These are phyloP conservation scores for Liasis olivaceus DNA, from an alignment of 2,797 vertebrate genomes.

Conservation along the genomic window DNA sequence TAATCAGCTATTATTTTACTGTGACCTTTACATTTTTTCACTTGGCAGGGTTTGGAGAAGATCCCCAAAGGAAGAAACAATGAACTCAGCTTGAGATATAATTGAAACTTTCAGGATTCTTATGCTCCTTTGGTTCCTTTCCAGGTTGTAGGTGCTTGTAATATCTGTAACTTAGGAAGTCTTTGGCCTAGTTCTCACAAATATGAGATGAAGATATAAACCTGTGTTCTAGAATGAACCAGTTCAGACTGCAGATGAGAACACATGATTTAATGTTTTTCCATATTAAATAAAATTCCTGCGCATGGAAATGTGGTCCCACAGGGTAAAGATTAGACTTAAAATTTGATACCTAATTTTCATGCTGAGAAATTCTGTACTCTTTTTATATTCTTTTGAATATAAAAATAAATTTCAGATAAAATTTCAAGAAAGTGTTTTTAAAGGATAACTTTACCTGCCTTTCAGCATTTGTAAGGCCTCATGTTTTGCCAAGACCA, in stretches of 20 bases:
- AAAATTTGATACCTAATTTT: neutral
- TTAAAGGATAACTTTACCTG: neutral
- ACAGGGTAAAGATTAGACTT: neutral
- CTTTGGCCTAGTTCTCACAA: constrained; percentile 2
- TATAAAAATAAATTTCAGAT: neutral
- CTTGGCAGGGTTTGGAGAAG: neutral
- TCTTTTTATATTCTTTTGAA: neutral
- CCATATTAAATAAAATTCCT: neutral
- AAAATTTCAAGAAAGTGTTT: neutral
- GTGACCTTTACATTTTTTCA: neutral
- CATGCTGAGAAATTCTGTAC: neutral
- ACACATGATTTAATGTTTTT: neutral
- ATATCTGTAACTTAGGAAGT: neutral
- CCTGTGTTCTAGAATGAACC: neutral
- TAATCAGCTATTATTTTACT: neutral
- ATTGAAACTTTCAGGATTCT: neutral
- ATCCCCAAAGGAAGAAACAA: neutral
- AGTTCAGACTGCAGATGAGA: neutral
- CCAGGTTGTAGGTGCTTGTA: neutral
- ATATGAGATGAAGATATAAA: neutral
- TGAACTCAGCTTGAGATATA: neutral
- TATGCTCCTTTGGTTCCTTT: neutral
- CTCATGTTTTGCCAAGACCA: neutral
- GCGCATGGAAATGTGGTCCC: neutral
- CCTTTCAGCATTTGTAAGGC: neutral